Percentiles rank a stretch among this genome's conserved stretches.
These are phyloP conservation scores for Drosophila paucipuncta DNA, from an alignment of 2,888 invertebrate species.

Conservation along the genomic window DNA sequence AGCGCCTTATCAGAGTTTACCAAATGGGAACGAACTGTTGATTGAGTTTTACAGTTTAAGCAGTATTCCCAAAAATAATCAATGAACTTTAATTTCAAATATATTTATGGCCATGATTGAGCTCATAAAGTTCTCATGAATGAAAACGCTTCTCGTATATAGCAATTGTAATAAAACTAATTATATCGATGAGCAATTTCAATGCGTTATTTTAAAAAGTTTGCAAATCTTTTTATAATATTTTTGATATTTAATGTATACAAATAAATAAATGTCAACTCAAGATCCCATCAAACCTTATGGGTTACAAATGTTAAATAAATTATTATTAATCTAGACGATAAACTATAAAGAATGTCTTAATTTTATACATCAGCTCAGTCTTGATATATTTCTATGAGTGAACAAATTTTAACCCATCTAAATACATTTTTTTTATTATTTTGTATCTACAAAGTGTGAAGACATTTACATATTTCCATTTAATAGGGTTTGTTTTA, in stretches of 20 bases:
- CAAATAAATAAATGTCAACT: too few species aligned
- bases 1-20: constrained; percentile 49
- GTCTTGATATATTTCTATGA: neutral
- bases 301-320: neutral
- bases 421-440: neutral
- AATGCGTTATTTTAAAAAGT: neutral
- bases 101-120: neutral
- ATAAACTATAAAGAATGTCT: rapidly evolving
- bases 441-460: too few species aligned
- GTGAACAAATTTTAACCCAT: neutral
- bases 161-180: neutral
- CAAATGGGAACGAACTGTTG: constrained; percentile 70
- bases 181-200: too few species aligned
- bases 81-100: constrained; percentile 34
- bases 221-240: neutral
- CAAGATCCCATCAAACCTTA: too few species aligned
- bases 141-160: neutral
- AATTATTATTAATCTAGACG: neutral
- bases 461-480: too few species aligned
- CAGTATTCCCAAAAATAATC: constrained; percentile 29
- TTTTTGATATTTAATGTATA: neutral
- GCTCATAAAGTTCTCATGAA: neutral
- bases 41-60: constrained; percentile 59
- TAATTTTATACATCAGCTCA: neutral
- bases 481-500: neutral